Conservation (phyloP, 2,113 vertebrate species). For the Oceanites oceanicus region DNA sequence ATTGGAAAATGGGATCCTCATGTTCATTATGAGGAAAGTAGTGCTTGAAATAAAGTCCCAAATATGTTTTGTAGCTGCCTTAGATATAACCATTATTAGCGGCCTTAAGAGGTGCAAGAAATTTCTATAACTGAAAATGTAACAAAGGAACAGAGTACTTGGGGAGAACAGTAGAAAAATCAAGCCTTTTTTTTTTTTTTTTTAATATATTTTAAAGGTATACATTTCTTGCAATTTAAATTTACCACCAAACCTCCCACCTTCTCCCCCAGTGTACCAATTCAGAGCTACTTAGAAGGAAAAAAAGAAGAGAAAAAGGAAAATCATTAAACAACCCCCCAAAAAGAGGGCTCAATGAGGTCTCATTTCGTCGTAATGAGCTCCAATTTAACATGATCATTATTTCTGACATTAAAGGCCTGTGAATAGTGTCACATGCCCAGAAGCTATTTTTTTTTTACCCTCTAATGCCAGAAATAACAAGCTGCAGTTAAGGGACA, state of each 20-base stretch:
- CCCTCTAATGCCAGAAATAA: slow-evolving; percentile 80
- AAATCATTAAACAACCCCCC: slow-evolving; percentile 70
- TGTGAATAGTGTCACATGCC: slow-evolving; percentile 80
- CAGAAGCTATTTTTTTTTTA: slow-evolving; percentile 78
- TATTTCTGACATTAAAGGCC: slow-evolving; percentile 84
- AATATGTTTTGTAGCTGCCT: slow-evolving; percentile 72
- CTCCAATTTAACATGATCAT: slow-evolving; percentile 81
- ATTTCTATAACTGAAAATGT: slow-evolving; percentile 62
- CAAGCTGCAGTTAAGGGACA: slow-evolving; percentile 76
- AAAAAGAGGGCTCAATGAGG: slow-evolving; percentile 77
- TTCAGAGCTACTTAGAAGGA: slow-evolving; percentile 63
- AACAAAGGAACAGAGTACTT: slow-evolving; percentile 71
- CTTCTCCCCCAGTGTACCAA: slow-evolving; percentile 58
- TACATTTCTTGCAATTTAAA: slow-evolving; percentile 68
- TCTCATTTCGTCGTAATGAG: slow-evolving; percentile 81
- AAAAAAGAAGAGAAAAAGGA: slow-evolving; percentile 62
- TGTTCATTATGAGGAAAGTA: slow-evolving; percentile 69
- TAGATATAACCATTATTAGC: slow-evolving; percentile 71
- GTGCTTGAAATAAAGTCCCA: slow-evolving; percentile 70
- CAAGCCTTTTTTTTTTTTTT: slow-evolving; percentile 30
- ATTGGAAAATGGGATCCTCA: slow-evolving; percentile 69
- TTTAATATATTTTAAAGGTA: slow-evolving; percentile 52
- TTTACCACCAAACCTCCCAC: slow-evolving; percentile 68
- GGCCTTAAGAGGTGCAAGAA: slow-evolving; percentile 71
- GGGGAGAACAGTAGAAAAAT: slow-evolving; percentile 71